phyloP scores from a whole-genome alignment of 2,888 invertebrate species.

The Penaeus monodon region DNA sequence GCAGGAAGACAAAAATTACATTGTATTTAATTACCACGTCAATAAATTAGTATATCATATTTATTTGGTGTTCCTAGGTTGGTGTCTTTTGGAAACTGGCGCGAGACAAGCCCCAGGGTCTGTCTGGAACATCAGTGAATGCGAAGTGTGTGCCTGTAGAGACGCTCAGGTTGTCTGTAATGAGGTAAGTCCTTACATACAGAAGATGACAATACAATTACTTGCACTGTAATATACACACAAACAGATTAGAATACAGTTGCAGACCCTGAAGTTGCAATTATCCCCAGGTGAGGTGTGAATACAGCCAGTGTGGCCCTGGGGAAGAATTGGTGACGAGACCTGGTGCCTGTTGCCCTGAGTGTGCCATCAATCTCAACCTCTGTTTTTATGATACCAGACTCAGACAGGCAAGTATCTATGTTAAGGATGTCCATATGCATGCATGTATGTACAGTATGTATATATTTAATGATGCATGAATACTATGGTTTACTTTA shows the following conservation, averaged over 20 bases:
- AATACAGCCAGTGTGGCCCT: conserved; percentile 29
- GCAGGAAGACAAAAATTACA: no score
- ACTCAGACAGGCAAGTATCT: conserved; percentile 36
- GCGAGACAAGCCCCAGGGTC: conserved; percentile 36
- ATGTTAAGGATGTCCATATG: background rate
- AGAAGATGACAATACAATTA: no score
- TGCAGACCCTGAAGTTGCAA: background rate
- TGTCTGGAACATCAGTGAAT: conserved; percentile 35
- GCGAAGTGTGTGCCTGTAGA: conserved; percentile 43
- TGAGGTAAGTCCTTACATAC: conserved; percentile 23
- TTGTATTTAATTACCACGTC: no score
- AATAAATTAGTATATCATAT: background rate
- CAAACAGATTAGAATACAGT: background rate
- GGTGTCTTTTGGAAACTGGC: conserved; percentile 53
- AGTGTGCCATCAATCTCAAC: conserved; percentile 44
- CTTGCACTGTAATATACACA: background rate
- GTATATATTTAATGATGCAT: background rate
- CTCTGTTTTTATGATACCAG: conserved; percentile 46
- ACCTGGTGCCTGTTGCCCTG: conserved; percentile 56
- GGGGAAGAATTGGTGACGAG: conserved; percentile 39
- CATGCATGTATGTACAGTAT: background rate
- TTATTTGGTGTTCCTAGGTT: conserved; percentile 33
- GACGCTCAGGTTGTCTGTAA: conserved; percentile 47
- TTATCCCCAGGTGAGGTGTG: conserved; percentile 36
- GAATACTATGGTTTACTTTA: background rate